Percentiles rank a stretch among this genome's conserved stretches.
Conservation (phyloP, 2,888 invertebrate species). For the Hetaerina titia region DNA sequence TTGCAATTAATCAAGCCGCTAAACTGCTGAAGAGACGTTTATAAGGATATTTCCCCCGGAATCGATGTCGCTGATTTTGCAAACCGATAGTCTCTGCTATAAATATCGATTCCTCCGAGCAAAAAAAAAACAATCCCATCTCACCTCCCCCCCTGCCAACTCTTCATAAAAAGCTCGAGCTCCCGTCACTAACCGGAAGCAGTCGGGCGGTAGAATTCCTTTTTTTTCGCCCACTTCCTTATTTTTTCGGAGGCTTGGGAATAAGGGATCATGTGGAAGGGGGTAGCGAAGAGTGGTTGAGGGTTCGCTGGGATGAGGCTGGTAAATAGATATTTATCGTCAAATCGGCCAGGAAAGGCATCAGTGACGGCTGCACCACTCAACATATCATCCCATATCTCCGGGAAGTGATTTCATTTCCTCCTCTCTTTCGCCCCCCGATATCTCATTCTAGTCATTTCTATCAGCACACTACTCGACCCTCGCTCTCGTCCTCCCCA, state of each 20-base stretch:
- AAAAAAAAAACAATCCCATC: not conserved
- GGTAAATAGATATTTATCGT: constrained; percentile 16
- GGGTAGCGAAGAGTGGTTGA: not conserved
- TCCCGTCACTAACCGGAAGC: not conserved
- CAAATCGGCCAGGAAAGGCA: not conserved
- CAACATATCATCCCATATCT: constrained; percentile 52
- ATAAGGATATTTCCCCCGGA: not conserved
- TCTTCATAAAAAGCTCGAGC: not conserved
- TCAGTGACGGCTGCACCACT: constrained; percentile 5
- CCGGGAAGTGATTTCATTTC: constrained; percentile 61
- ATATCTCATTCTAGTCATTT: not conserved
- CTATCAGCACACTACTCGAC: not conserved
- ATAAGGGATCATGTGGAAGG: not conserved
- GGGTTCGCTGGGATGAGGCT: not conserved
- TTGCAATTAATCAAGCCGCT: not conserved
- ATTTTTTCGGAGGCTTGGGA: not conserved
- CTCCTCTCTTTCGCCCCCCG: not conserved
- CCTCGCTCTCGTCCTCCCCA: not conserved
- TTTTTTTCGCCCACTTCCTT: not conserved
- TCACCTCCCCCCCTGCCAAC: not conserved
- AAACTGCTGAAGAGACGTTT: not conserved
- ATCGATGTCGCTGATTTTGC: not conserved
- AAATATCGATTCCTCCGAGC: not conserved
- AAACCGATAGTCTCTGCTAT: not conserved
- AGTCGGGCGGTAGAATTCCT: not conserved